Conservation (phyloP, 2,113 vertebrate genomes). For the Thermophis baileyi region DNA sequence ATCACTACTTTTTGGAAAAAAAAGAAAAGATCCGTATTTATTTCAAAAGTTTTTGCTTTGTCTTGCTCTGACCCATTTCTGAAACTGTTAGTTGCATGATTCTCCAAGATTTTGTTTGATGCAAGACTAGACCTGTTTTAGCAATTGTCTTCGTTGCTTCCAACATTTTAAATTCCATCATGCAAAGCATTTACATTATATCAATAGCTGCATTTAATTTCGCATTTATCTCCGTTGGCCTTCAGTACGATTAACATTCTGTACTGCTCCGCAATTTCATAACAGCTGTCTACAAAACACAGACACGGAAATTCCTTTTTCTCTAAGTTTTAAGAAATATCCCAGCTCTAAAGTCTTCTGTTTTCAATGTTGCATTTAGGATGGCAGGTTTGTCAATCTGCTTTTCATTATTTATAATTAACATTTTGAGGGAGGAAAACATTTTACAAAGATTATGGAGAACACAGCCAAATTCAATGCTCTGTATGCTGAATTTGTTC, state of each 20-base stretch:
- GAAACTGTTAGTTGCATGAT: not conserved
- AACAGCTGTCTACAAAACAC: not conserved
- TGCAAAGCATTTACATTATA: not conserved
- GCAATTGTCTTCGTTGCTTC: not conserved
- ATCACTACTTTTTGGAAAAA: not conserved
- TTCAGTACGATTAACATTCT: not conserved
- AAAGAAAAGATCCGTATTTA: not conserved
- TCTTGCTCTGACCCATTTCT: not conserved
- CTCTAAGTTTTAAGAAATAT: not conserved
- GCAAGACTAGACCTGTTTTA: constrained; percentile 9
- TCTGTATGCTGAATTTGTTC: not conserved
- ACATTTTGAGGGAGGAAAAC: not conserved
- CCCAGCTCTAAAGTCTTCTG: too few species aligned
- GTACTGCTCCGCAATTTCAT: not conserved
- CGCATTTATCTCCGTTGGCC: not conserved
- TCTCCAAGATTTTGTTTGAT: not conserved
- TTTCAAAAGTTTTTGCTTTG: not conserved
- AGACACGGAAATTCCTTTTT: not conserved
- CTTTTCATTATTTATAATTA: not conserved
- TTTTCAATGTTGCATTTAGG: not conserved
- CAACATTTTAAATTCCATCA: not conserved
- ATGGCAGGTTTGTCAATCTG: not conserved
- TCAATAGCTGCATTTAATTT: not conserved
- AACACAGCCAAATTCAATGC: not conserved
- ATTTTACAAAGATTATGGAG: not conserved